A percentile compares a stretch with the other conserved stretches of the same genome.
These are phyloP conservation scores for Monochamus saltuarius DNA, from an alignment of 1,140 invertebrate species.

Conservation along the genomic window DNA sequence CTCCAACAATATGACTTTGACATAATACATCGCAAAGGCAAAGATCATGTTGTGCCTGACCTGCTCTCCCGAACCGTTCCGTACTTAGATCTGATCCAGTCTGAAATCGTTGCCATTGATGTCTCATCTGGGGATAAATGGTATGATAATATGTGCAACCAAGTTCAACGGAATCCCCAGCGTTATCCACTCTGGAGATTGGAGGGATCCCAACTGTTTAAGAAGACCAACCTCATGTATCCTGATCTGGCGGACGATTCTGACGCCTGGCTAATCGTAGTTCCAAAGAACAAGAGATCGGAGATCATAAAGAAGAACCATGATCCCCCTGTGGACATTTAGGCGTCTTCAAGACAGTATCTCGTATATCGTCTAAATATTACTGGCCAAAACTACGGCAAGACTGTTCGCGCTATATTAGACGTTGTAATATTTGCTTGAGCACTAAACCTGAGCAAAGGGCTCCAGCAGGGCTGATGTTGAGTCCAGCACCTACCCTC, in stretches of 20 bases:
- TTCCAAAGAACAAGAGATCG: conserved; percentile 26
- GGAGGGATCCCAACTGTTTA: too few species aligned
- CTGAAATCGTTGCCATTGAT: too few species aligned
- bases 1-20: conserved; percentile 4
- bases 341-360: conserved; percentile 35
- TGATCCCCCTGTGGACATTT: conserved; percentile 27
- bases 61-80: conserved; percentile 6
- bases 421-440: conserved; percentile 32
- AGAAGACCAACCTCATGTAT: too few species aligned
- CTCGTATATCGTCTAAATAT: conserved; percentile 18
- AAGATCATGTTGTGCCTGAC: conserved; percentile 13
- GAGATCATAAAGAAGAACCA: conserved; percentile 26
- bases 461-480: conserved; percentile 32
- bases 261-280: conserved; percentile 35
- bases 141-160: too few species aligned
- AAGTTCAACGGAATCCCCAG: too few species aligned
- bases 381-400: conserved; percentile 37
- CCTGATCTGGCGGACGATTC: conserved; percentile 11
- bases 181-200: too few species aligned
- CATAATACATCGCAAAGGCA: conserved; percentile 8
- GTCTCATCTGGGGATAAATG: too few species aligned
- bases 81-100: too few species aligned
- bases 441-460: conserved; percentile 31
- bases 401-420: conserved; percentile 31
- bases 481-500: conserved; percentile 3